Conservation (phyloP, 35 echinoderm and acorn worm species). For the Heliocidaris tuberculata region DNA sequence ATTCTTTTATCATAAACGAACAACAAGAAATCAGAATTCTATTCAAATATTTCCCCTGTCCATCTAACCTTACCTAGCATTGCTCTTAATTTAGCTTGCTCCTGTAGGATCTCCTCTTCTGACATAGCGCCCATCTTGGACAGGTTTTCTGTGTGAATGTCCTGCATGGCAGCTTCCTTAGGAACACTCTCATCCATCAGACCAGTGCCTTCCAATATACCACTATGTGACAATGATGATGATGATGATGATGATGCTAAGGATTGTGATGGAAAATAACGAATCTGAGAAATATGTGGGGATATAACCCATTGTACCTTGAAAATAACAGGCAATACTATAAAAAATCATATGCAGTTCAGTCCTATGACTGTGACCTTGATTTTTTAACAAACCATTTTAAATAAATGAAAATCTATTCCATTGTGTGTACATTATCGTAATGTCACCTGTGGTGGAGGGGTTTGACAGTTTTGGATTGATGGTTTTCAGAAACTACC, state of each 20-base stretch:
- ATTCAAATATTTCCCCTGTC: neutral
- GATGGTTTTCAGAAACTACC: too few relatives aligned
- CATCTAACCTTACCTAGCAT: constrained; percentile 70
- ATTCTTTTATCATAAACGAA: too few relatives aligned
- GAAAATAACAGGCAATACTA: too few relatives aligned
- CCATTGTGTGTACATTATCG: too few relatives aligned
- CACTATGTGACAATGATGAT: neutral
- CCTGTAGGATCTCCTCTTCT: constrained; percentile 86
- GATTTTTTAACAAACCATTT: too few relatives aligned
- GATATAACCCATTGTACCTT: neutral
- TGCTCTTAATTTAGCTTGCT: constrained; percentile 82
- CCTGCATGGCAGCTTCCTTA: neutral
- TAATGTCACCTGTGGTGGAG: too few relatives aligned
- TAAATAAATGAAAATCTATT: too few relatives aligned
- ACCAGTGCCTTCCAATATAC: neutral
- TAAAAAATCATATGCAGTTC: too few relatives aligned
- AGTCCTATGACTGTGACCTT: too few relatives aligned
- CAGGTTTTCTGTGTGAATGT: constrained; percentile 78
- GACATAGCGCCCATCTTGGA: constrained; percentile 75
- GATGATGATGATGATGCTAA: neutral
- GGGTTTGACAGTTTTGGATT: too few relatives aligned
- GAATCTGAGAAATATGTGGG: neutral
- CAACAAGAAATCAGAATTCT: neutral
- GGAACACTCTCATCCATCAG: neutral
- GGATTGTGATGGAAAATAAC: neutral